Evolutionary conservation across 2,797 vertebrate genomes (phyloP).

Genomic region (Pangasius mekongensis): DNA sequence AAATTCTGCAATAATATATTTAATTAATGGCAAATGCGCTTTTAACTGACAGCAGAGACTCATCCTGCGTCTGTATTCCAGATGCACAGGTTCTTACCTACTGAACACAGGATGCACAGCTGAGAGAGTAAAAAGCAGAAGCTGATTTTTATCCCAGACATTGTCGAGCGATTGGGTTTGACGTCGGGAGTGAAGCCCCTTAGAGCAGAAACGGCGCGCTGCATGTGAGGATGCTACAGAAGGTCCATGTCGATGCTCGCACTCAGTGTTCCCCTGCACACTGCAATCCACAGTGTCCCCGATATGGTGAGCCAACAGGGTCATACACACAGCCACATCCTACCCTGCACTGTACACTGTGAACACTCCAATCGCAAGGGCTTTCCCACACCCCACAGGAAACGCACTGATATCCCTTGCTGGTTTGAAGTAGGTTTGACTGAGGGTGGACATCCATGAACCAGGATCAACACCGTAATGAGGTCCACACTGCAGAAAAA

Average conservation of each 20-base stretch:
- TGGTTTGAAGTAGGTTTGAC: not conserved
- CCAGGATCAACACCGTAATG: not conserved
- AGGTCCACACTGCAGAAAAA: not conserved
- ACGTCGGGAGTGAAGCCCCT: not conserved
- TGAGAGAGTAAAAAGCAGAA: constrained; percentile 72
- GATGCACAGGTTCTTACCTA: constrained; percentile 80
- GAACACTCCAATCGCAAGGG: not conserved
- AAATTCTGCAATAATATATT: not conserved
- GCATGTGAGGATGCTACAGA: constrained; percentile 16
- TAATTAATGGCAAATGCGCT: not conserved
- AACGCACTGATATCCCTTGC: not conserved
- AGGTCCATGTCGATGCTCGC: constrained; percentile 18
- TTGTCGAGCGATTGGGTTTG: constrained; percentile 50
- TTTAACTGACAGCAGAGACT: not conserved
- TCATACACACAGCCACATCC: not conserved
- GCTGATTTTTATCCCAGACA: constrained; percentile 74
- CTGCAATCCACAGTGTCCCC: not conserved
- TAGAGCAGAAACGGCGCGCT: constrained; percentile 8
- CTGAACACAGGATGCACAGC: constrained; percentile 80
- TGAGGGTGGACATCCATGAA: not conserved
- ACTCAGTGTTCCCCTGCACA: constrained; percentile 1
- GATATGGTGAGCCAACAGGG: constrained; percentile 1
- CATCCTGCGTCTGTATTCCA: not conserved
- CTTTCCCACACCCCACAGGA: not conserved
- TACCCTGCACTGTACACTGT: not conserved